These are phyloP conservation scores for Brachyhypopomus gauderio DNA, from an alignment of 2,113 vertebrate genomes.

Conservation along the genomic window DNA sequence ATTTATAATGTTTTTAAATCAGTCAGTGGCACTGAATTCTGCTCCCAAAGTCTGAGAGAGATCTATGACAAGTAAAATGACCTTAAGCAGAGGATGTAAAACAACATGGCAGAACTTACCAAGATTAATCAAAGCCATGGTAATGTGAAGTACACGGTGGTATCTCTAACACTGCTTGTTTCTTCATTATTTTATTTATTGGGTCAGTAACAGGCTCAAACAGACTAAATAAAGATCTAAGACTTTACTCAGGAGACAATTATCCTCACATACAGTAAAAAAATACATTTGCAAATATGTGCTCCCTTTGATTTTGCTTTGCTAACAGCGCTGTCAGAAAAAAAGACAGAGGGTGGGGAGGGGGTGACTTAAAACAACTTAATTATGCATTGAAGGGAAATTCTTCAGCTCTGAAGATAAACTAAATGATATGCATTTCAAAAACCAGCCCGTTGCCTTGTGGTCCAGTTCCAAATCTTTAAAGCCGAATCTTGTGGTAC, in stretches of 20 bases:
- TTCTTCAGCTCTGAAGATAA: constrained; percentile 20
- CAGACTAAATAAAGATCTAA: constrained; percentile 24
- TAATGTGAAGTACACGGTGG: constrained; percentile 39
- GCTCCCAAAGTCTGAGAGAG: neutral
- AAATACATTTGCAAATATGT: neutral
- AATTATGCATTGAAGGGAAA: constrained; percentile 9
- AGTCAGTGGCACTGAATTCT: constrained; percentile 21
- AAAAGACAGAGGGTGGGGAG: neutral
- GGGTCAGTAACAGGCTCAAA: constrained; percentile 21
- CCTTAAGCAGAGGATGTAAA: constrained; percentile 25
- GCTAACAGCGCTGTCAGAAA: neutral
- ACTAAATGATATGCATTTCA: constrained; percentile 7
- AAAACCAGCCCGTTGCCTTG: constrained; percentile 20
- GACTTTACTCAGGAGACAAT: constrained; percentile 5
- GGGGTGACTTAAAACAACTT: neutral
- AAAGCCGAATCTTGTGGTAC: constrained; percentile 12
- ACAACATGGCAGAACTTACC: constrained; percentile 32
- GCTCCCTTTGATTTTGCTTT: constrained; percentile 16
- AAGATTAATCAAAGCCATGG: constrained; percentile 48
- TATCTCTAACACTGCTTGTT: constrained; percentile 18
- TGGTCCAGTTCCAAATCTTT: constrained; percentile 14
- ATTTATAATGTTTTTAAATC: constrained; percentile 25
- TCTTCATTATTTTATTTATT: constrained; percentile 24
- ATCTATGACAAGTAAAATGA: constrained; percentile 39
- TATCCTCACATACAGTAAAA: constrained; percentile 12